Evolutionary conservation across 2,888 invertebrate genomes (phyloP).

Genomic region (Apotomis betuletana): DNA sequence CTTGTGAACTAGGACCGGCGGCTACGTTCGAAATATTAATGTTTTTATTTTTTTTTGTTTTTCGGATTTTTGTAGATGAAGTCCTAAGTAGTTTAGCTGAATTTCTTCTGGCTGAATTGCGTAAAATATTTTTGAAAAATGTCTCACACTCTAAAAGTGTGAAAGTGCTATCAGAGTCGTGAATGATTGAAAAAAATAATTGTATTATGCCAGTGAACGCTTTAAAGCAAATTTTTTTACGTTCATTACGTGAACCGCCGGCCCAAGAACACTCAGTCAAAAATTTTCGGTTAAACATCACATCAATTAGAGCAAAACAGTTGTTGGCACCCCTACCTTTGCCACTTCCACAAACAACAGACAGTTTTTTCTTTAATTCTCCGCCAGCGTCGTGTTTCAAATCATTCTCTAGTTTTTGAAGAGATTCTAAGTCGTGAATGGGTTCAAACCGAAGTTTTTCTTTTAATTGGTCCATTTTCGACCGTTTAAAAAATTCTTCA

Average conservation of each 20-base stretch:
- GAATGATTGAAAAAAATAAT: slow-evolving; percentile 28
- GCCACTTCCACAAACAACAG: too few species aligned
- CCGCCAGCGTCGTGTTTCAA: too few species aligned
- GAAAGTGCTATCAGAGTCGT: slow-evolving; percentile 31
- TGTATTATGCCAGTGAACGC: slow-evolving; percentile 12
- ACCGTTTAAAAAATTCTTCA: slow-evolving; percentile 1
- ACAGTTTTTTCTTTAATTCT: too few species aligned
- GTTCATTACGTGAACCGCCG: too few species aligned
- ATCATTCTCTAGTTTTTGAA: neutral
- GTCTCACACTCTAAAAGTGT: slow-evolving; percentile 26
- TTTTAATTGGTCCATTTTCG: slow-evolving; percentile 7
- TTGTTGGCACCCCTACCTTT: too few species aligned
- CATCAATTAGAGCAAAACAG: too few species aligned
- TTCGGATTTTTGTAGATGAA: slow-evolving; percentile 22
- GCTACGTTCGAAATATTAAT: neutral
- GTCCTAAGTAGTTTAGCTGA: slow-evolving; percentile 26
- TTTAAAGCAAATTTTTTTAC: too few species aligned
- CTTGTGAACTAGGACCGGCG: slow-evolving; percentile 5
- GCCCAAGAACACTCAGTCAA: too few species aligned
- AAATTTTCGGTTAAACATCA: too few species aligned
- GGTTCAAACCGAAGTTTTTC: slow-evolving; percentile 7
- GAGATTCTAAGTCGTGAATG: slow-evolving; percentile 2
- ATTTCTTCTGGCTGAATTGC: slow-evolving; percentile 21
- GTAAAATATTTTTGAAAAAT: slow-evolving; percentile 35
- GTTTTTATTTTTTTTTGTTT: slow-evolving; percentile 4